These are phyloP conservation scores for Drosophila sulfurigaster DNA, from an alignment of 1,140 invertebrate genomes.

Conservation along the genomic window DNA sequence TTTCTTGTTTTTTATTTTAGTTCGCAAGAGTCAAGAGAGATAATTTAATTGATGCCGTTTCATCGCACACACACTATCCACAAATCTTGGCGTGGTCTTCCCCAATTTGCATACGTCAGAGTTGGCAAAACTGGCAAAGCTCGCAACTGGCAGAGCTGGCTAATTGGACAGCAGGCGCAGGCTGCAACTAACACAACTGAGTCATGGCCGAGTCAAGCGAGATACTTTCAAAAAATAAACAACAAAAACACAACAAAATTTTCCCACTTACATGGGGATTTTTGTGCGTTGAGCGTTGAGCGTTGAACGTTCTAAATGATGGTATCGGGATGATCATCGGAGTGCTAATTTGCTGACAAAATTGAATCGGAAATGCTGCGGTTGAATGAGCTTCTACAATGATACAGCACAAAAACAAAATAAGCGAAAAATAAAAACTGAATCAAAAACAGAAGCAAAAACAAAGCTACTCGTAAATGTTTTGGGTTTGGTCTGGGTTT, in stretches of 20 bases:
- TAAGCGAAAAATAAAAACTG: background rate
- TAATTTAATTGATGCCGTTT: conserved; percentile 43
- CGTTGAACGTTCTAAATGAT: conserved; percentile 54
- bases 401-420: conserved; percentile 9
- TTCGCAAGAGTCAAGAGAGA: background rate
- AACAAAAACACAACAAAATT: conserved; percentile 31
- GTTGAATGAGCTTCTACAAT: conserved; percentile 15
- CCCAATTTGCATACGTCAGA: conserved; percentile 65
- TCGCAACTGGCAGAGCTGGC: conserved; percentile 8
- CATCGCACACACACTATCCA: conserved; percentile 29
- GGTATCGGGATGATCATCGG: conserved; percentile 2
- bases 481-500: conserved; percentile 19
- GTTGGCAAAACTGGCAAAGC: background rate
- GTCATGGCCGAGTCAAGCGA: conserved; percentile 55
- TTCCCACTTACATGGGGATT: conserved; percentile 78
- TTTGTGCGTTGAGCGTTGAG: conserved; percentile 30
- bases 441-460: background rate
- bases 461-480: background rate
- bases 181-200: conserved; percentile 52
- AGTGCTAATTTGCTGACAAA: conserved; percentile 45
- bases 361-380: conserved; percentile 66
- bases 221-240: conserved; percentile 65
- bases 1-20: conserved; percentile 1
- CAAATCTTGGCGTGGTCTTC: conserved; percentile 63
- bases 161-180: conserved; percentile 10